These are phyloP conservation scores for Melangyna quadrimaculata DNA, from an alignment of 2,888 invertebrate species.

Conservation along the genomic window DNA sequence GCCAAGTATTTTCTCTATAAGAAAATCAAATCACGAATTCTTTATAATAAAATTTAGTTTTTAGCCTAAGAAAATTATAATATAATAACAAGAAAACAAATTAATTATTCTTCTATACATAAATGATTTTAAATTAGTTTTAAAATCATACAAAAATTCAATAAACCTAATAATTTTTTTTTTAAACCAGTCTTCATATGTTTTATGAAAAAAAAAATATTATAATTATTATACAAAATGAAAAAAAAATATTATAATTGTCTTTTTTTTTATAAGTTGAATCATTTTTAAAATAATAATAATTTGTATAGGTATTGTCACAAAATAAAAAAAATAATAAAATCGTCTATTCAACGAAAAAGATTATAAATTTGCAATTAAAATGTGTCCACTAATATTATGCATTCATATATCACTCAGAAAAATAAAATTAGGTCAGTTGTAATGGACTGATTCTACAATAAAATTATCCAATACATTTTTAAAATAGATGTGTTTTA, in stretches of 20 bases:
- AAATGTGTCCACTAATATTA: conserved; percentile 49
- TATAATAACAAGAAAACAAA: conserved; percentile 1
- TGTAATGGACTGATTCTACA: conserved; percentile 17
- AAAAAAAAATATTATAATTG: not conserved
- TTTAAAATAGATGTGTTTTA: conserved; percentile 1
- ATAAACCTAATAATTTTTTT: conserved; percentile 21
- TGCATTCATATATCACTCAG: not conserved
- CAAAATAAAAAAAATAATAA: conserved; percentile 29
- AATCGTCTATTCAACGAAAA: conserved; percentile 52
- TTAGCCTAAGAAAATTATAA: conserved; percentile 44
- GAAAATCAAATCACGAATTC: conserved; percentile 28
- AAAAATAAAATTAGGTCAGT: not conserved
- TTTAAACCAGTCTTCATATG: conserved; percentile 28
- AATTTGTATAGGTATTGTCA: conserved; percentile 35
- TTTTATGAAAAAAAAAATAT: conserved; percentile 41
- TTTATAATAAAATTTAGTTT: conserved; percentile 34
- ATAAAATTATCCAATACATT: conserved; percentile 61
- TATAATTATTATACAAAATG: not conserved
- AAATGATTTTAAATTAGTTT: conserved; percentile 12
- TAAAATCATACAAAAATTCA: conserved; percentile 5
- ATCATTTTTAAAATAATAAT: conserved; percentile 5
- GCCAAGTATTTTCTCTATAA: conserved; percentile 31
- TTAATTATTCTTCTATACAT: conserved; percentile 32
- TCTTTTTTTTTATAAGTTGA: conserved; percentile 27
- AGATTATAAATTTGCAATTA: conserved; percentile 26